Conservation (phyloP, 2,888 invertebrate genomes). For the Macropis europaea region DNA sequence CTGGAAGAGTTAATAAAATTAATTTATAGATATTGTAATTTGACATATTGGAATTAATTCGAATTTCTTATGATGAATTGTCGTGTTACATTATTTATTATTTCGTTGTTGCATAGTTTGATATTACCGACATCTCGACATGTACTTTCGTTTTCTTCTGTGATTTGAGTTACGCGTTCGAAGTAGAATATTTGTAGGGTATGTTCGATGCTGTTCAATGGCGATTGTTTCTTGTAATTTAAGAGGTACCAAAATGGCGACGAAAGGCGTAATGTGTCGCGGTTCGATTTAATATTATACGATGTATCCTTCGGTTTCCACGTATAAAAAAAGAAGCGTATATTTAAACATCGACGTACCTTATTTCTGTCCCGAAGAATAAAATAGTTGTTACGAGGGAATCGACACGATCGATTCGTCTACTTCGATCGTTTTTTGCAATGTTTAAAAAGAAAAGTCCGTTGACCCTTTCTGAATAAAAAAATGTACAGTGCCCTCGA, state of each 20-base stretch:
- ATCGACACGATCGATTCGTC: conserved; percentile 1
- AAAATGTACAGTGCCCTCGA: too few species aligned
- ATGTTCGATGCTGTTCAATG: not conserved
- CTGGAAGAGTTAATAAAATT: too few species aligned
- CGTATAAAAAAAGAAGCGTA: conserved; percentile 39
- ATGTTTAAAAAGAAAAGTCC: not conserved
- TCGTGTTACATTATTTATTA: too few species aligned
- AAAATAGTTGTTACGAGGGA: conserved; percentile 18
- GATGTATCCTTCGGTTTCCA: conserved; percentile 49
- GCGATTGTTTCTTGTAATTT: conserved; percentile 4
- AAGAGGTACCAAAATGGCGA: conserved; percentile 16
- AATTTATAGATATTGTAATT: too few species aligned
- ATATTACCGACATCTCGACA: too few species aligned
- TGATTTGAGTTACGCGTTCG: not conserved
- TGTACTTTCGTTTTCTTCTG: not conserved
- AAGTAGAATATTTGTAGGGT: conserved; percentile 1
- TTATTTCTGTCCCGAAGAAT: conserved; percentile 26
- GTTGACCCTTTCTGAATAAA: conserved; percentile 15
- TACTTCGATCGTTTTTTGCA: conserved; percentile 8
- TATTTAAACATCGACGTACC: conserved; percentile 42
- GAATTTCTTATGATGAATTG: too few species aligned
- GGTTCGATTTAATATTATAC: conserved; percentile 46
- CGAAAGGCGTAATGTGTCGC: conserved; percentile 17
- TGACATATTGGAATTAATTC: too few species aligned
- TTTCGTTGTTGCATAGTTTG: too few species aligned